phyloP scores from a whole-genome alignment of 2,888 invertebrate species.

The Nineta flava region DNA sequence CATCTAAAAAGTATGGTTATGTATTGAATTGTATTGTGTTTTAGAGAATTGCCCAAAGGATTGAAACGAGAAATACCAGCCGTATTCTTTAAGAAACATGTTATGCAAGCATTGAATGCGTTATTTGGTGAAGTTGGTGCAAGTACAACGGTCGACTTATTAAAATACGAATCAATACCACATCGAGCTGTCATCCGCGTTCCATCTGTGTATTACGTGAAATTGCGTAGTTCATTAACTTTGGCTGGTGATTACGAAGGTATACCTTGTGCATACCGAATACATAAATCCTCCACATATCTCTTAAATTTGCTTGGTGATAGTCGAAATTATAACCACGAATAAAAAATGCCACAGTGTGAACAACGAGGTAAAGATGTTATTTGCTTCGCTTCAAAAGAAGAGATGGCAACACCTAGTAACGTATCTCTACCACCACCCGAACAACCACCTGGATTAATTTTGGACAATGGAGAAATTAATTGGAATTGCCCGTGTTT shows the following conservation, averaged over 20 bases:
- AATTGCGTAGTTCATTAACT: constrained; percentile 39
- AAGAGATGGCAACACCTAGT: constrained; percentile 61
- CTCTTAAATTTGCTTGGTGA: constrained; percentile 26
- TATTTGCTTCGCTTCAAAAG: constrained; percentile 66
- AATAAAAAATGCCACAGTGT: constrained; percentile 29
- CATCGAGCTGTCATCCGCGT: constrained; percentile 38
- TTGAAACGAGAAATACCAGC: constrained; percentile 27
- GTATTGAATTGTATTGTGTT: constrained; percentile 14
- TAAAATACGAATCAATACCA: constrained; percentile 33
- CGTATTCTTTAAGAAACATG: constrained; percentile 38
- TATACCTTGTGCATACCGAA: constrained; percentile 32
- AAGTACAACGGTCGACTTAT: constrained; percentile 33
- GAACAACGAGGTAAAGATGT: constrained; percentile 45
- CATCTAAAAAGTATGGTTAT: constrained; percentile 5
- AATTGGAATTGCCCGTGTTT: constrained; percentile 97
- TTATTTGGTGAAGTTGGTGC: constrained; percentile 43
- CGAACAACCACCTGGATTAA: constrained; percentile 62
- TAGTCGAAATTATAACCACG: constrained; percentile 24
- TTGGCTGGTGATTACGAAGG: constrained; percentile 32
- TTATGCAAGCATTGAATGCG: constrained; percentile 31
- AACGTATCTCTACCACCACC: constrained; percentile 51
- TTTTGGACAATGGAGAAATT: constrained; percentile 72
- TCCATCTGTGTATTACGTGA: constrained; percentile 32
- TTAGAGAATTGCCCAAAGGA: constrained; percentile 30
- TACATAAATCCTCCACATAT: constrained; percentile 34